Evolutionary conservation across 1,140 invertebrate genomes (phyloP).

Genomic region (Rhyzopertha dominica): DNA sequence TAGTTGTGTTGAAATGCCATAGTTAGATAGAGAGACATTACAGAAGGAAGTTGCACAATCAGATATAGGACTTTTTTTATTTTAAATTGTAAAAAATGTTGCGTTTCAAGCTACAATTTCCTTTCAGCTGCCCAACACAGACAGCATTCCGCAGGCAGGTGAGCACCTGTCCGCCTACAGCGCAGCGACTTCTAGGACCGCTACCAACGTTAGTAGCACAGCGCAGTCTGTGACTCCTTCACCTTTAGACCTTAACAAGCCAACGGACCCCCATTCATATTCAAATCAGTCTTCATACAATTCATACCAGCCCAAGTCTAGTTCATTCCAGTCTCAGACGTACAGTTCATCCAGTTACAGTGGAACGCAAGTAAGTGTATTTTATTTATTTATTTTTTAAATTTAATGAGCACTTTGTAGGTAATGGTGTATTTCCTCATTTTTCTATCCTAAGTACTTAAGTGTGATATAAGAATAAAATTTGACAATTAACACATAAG

Average conservation of each 20-base stretch:
- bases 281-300: conserved; percentile 30
- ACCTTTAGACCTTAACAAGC: conserved; percentile 34
- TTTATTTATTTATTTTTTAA: neutral
- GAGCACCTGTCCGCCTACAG: conserved; percentile 37
- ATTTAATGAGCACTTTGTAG: neutral
- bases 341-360: conserved; percentile 37
- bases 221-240: conserved; percentile 24
- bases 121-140: conserved; percentile 40
- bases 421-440: neutral
- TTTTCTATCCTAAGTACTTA: too few relatives aligned
- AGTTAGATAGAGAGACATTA: too few relatives aligned
- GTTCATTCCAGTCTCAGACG: conserved; percentile 26
- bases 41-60: too few relatives aligned
- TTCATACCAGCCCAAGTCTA: conserved; percentile 36
- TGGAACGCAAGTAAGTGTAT: conserved; percentile 29
- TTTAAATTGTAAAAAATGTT: too few relatives aligned
- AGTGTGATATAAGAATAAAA: too few relatives aligned
- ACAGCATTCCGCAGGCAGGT: conserved; percentile 41
- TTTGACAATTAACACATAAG: too few relatives aligned
- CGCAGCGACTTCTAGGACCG: conserved; percentile 24
- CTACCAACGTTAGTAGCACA: conserved; percentile 19
- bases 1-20: too few relatives aligned
- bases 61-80: too few relatives aligned
- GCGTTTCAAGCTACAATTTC: too few relatives aligned
- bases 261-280: conserved; percentile 36